Percentiles rank a stretch among this genome's conserved stretches.
phyloP scores from a whole-genome alignment of 2,888 invertebrate genomes.

The Andrena hattorfiana region DNA sequence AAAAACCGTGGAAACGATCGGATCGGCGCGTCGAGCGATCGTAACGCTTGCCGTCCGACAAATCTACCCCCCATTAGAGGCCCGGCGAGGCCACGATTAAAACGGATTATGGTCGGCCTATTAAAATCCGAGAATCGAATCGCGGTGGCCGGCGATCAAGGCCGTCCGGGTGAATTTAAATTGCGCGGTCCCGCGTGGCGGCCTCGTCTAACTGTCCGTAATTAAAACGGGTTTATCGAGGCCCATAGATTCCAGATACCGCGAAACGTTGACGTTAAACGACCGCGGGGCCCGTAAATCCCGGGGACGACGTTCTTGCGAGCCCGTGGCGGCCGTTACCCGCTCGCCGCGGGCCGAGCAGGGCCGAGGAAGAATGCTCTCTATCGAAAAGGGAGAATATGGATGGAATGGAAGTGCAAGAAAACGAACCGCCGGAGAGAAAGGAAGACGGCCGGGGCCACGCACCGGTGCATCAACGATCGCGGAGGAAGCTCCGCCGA shows the following conservation, averaged over 20 bases:
- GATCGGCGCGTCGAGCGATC: not conserved
- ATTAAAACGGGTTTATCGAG: conserved; percentile 60
- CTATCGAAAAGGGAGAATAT: conserved; percentile 67
- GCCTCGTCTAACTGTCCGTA: conserved; percentile 46
- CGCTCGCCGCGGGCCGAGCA: conserved; percentile 44
- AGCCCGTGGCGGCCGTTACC: conserved; percentile 38
- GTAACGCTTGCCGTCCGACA: not conserved
- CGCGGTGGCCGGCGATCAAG: conserved; percentile 35
- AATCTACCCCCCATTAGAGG: not conserved
- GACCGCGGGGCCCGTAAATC: conserved; percentile 63
- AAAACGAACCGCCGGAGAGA: conserved; percentile 52
- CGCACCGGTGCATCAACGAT: conserved; percentile 56
- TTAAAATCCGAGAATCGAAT: conserved; percentile 38
- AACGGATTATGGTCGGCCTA: conserved; percentile 16
- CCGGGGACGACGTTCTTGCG: conserved; percentile 49
- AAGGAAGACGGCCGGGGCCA: conserved; percentile 49
- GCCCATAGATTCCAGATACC: conserved; percentile 57
- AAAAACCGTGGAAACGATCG: conserved; percentile 1
- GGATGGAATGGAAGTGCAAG: conserved; percentile 69
- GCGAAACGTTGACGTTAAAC: conserved; percentile 60
- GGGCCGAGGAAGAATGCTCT: conserved; percentile 62
- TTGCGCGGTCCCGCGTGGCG: conserved; percentile 4
- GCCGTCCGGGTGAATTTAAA: conserved; percentile 45
- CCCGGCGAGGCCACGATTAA: conserved; percentile 14
- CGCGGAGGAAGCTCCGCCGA: conserved; percentile 22